These are phyloP conservation scores for Dreissena rostriformis DNA, from an alignment of 1,140 invertebrate species.

Conservation along the genomic window DNA sequence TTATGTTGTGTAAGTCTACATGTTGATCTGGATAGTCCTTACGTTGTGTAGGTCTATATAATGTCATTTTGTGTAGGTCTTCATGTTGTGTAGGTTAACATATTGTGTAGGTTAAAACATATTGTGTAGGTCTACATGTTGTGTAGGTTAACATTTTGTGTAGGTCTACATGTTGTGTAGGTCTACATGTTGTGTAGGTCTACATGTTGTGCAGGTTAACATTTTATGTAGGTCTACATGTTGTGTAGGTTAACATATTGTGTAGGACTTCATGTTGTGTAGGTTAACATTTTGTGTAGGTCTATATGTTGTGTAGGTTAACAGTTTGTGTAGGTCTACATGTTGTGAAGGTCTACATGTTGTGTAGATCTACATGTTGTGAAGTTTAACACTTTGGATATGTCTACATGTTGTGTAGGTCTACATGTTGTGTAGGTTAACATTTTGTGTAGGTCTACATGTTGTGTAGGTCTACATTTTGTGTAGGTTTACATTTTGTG, in stretches of 20 bases:
- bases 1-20: slow-evolving; percentile 82
- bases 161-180: slow-evolving; percentile 85
- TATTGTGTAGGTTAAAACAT: too few species aligned
- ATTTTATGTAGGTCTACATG: slow-evolving; percentile 83
- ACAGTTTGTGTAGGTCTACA: slow-evolving; percentile 83
- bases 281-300: too few species aligned
- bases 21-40: slow-evolving; percentile 87
- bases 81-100: slow-evolving; percentile 84
- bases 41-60: slow-evolving; percentile 83
- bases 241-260: too few species aligned
- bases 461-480: too few species aligned
- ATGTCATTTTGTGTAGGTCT: slow-evolving; percentile 84
- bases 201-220: slow-evolving; percentile 86
- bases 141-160: too few species aligned
- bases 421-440: slow-evolving; percentile 84
- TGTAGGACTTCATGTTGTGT: slow-evolving; percentile 84
- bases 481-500: too few species aligned
- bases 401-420: slow-evolving; percentile 83
- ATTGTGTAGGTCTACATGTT: slow-evolving; percentile 84
- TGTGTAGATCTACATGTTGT: slow-evolving; percentile 85
- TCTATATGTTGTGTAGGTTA: slow-evolving; percentile 85
- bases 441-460: slow-evolving; percentile 83
- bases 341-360: slow-evolving; percentile 84
- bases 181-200: slow-evolving; percentile 85
- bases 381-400: too few species aligned